A percentile compares a stretch with the other conserved stretches of the same genome.
These are phyloP conservation scores for Eurystomus glaucurus DNA, from an alignment of 2,797 vertebrate genomes.

Conservation along the genomic window DNA sequence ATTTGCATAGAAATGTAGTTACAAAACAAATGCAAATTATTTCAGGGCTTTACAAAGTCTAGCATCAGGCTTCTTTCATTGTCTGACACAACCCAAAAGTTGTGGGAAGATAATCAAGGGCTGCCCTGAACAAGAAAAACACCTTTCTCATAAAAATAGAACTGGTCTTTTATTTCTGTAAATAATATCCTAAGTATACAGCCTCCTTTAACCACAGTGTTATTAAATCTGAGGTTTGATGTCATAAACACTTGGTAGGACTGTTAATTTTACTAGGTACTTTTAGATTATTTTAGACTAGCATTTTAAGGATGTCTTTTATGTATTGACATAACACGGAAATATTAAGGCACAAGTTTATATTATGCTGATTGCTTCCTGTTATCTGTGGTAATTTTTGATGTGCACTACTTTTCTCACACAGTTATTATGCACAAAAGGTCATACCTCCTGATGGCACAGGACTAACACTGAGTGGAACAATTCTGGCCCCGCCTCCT, in stretches of 20 bases:
- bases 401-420: background rate
- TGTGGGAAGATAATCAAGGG: background rate
- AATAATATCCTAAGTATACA: background rate
- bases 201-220: background rate
- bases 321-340: background rate
- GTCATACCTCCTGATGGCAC: background rate
- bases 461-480: background rate
- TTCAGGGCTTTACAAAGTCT: background rate
- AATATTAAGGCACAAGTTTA: background rate
- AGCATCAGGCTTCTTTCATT: background rate
- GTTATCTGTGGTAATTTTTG: background rate
- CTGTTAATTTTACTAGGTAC: constrained; percentile 50
- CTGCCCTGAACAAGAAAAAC: background rate
- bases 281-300: background rate
- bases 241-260: constrained; percentile 44
- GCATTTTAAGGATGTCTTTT: background rate
- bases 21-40: constrained; percentile 74
- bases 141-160: constrained; percentile 7
- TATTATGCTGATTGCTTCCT: background rate
- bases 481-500: background rate
- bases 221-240: constrained; percentile 42
- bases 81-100: background rate
- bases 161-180: background rate
- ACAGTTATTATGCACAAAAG: background rate
- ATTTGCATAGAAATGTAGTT: constrained; percentile 72